These are phyloP conservation scores for Perca fluviatilis DNA, from an alignment of 2,113 vertebrate genomes.

Conservation along the genomic window DNA sequence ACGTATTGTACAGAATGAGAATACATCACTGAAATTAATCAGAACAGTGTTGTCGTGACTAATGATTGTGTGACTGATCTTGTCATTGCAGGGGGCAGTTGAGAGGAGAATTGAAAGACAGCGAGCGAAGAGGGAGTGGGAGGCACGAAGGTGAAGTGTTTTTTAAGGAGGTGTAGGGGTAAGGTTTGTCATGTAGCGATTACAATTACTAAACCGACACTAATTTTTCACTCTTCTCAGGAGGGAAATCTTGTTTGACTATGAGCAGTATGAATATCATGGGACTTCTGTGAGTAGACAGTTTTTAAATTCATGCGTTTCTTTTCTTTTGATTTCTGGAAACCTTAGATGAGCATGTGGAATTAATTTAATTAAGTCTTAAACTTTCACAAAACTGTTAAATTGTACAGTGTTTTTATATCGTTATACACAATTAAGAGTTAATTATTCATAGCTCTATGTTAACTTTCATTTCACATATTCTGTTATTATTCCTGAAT, in stretches of 20 bases:
- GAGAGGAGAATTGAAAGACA: slow-evolving; percentile 90
- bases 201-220: neutral
- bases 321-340: neutral
- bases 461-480: neutral
- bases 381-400: neutral
- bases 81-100: slow-evolving; percentile 85
- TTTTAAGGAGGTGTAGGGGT: neutral
- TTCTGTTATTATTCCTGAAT: neutral
- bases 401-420: neutral
- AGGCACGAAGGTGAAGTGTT: slow-evolving; percentile 89
- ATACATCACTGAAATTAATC: neutral
- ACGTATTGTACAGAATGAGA: neutral
- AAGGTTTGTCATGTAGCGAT: neutral
- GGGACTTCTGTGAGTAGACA: slow-evolving; percentile 93
- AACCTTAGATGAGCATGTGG: neutral
- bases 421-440: neutral
- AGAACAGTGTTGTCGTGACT: neutral
- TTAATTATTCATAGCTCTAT: neutral
- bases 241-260: slow-evolving; percentile 96
- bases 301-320: neutral
- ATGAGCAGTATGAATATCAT: slow-evolving; percentile 97
- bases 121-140: slow-evolving; percentile 90
- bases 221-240: slow-evolving; percentile 77
- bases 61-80: neutral
- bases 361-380: no score